Conservation (phyloP, 2,797 vertebrate genomes). For the Sciurus carolinensis region DNA sequence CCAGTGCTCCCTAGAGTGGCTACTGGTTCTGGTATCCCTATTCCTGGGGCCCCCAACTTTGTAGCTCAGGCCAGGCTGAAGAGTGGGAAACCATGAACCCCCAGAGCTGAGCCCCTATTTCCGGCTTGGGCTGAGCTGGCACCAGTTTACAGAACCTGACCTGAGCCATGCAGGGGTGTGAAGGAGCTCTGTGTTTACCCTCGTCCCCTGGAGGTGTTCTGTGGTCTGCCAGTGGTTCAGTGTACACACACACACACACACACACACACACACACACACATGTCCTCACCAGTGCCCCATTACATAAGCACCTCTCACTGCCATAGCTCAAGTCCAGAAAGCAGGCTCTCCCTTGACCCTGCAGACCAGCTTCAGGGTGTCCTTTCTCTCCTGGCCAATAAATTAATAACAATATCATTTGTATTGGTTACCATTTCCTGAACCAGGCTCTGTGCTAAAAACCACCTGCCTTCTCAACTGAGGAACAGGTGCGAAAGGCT, state of each 20-base stretch:
- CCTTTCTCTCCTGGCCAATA: background rate
- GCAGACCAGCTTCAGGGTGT: background rate
- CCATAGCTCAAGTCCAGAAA: constrained; percentile 43
- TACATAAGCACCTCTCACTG: constrained; percentile 39
- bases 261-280: background rate
- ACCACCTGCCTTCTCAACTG: background rate
- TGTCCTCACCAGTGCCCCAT: background rate
- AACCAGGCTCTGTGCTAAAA: background rate
- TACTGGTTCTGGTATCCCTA: background rate
- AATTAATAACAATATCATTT: background rate
- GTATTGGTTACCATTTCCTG: background rate
- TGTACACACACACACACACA: background rate
- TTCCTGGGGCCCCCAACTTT: background rate
- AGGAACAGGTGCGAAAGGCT: background rate
- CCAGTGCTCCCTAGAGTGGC: background rate
- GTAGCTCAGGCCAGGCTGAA: constrained; percentile 7
- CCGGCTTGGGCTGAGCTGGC: background rate
- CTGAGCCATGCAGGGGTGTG: background rate
- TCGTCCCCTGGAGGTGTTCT: constrained; percentile 24
- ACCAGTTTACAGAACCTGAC: background rate
- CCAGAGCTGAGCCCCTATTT: background rate
- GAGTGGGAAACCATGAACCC: background rate
- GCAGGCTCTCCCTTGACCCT: background rate
- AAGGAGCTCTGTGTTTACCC: constrained; percentile 63
- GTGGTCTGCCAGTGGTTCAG: constrained; percentile 7